phyloP scores from a whole-genome alignment of 2,888 invertebrate species.

The Notodonta dromedarius region DNA sequence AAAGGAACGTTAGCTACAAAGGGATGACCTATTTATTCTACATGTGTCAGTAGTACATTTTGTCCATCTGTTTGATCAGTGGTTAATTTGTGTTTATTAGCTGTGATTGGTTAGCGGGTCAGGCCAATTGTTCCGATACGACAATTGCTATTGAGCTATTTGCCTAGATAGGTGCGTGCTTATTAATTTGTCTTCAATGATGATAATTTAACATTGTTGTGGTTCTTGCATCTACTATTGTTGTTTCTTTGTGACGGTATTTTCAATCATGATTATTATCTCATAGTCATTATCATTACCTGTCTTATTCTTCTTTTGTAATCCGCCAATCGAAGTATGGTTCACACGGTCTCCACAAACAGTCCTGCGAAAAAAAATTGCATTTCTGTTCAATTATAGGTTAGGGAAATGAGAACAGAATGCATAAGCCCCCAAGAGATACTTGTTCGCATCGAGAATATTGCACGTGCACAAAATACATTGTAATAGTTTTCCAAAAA shows the following conservation, averaged over 20 bases:
- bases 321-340: not conserved
- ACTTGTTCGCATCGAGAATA: conserved; percentile 7
- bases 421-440: not conserved
- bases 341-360: not conserved
- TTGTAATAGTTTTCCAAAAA: conserved; percentile 13
- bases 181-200: conserved; percentile 36
- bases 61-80: conserved; percentile 58
- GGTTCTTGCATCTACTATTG: not conserved
- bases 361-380: not conserved
- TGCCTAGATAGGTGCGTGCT: conserved; percentile 42
- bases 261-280: not conserved
- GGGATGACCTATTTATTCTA: conserved; percentile 34
- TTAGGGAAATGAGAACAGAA: not conserved
- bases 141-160: conserved; percentile 63
- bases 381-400: not conserved
- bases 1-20: conserved; percentile 20
- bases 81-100: conserved; percentile 76
- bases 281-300: not conserved
- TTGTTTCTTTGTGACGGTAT: not conserved
- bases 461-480: conserved; percentile 6
- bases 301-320: no score
- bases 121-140: conserved; percentile 53
- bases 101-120: conserved; percentile 75
- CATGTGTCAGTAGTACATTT: conserved; percentile 41
- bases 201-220: conserved; percentile 19